Evolutionary conservation across 1,140 invertebrate species (phyloP), one percentile per base, ranked within the genome.

Genomic region (Papilio helenus): DNA sequence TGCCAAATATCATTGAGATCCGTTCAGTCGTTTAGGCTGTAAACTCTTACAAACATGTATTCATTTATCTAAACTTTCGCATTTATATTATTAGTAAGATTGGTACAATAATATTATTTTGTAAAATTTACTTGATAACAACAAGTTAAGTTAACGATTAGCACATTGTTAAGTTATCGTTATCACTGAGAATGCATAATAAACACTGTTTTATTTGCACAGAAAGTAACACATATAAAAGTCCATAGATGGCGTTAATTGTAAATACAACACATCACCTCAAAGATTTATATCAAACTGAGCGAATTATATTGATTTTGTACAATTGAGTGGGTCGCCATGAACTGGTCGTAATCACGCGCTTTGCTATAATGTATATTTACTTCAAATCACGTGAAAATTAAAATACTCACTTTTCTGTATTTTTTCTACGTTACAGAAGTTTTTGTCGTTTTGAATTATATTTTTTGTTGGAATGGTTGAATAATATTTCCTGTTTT

Each of bases 251-350:
- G 55, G 55, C 55, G 55, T 58, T 58, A 20, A 20, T 5, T 23
- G 8, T 20, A 58, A 58, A 58, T 20, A 58, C 55, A 58, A 58
- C 55, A 10, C 55, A 58, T 58, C 55, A 58, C 20, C 23, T 8
- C 20, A 58, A 58, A 20, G 20, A 58, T 58, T 58, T 58, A 58
- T 58, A 20, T n/a, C 9, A 8, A 58, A 58, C 55, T 58, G 55
- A 58, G 55, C n/a, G n/a, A 58, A 58, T 58, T 58, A 12, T 10
- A 58, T 58, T 10, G 55, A 58, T 58, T 20, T 20, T n/a, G 4
- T 58, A 58, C 55, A 58, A 58, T 55, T 58, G 55, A 58, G 55
- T 58, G 55, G 55, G 20, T 58, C 55, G 55, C 55, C 55, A 20
- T 58, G 55, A 58, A 58, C 55, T 58, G n/a, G 7, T 39, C 34